These are phyloP conservation scores for Lepidocolaptes lacrymiger DNA, from an alignment of 2,797 vertebrate species.

Conservation along the genomic window DNA sequence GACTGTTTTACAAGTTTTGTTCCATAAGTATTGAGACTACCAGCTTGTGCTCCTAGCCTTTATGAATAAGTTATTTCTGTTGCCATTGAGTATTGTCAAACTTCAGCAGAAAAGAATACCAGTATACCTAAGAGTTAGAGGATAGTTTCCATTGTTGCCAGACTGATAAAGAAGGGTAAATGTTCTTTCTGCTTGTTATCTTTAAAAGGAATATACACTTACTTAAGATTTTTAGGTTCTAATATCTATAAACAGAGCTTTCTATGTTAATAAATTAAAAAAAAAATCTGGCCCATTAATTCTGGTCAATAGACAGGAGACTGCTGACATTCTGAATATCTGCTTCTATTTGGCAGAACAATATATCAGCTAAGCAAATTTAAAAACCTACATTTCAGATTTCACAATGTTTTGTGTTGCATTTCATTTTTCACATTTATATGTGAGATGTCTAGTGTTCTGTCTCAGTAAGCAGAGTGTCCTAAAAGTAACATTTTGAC, in stretches of 20 bases:
- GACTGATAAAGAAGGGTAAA: not conserved
- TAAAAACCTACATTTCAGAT: not conserved
- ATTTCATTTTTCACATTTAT: not conserved
- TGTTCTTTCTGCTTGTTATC: rapidly evolving
- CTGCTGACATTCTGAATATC: not conserved
- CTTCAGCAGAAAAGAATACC: not conserved
- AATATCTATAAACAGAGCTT: not conserved
- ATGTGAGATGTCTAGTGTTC: not conserved
- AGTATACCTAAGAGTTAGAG: not conserved
- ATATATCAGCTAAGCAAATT: not conserved
- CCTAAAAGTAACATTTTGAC: not conserved
- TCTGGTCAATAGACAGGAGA: not conserved
- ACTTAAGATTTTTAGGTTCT: not conserved
- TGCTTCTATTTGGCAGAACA: not conserved
- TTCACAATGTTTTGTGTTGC: not conserved
- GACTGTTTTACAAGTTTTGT: not conserved
- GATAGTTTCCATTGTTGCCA: not conserved
- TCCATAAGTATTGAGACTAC: not conserved
- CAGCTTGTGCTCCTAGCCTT: not conserved
- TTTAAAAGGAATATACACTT: not conserved
- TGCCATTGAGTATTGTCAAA: not conserved
- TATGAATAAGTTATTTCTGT: not conserved
- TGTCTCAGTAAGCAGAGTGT: not conserved
- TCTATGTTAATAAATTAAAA: not conserved
- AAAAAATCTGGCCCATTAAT: not conserved